Base-by-base conservation (phyloP, 2,888 invertebrate genomes). In the Drosophila ezoana region DNA sequence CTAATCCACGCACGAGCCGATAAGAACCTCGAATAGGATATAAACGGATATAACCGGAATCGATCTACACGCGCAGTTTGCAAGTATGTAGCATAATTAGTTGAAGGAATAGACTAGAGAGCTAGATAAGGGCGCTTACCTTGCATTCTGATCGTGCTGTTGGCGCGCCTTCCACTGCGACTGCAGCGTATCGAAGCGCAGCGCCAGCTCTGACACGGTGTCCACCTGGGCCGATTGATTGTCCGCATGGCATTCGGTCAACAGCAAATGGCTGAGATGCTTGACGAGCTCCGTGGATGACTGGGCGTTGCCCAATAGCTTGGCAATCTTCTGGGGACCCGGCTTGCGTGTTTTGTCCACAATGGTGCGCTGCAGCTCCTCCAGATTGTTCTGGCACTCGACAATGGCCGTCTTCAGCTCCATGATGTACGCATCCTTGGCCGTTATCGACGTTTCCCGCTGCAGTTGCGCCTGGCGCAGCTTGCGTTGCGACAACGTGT, bases 241-340 rank as follows among this genome's bases (percentile, higher is more conserved):
- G 1, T 93, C 94, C 18, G 95, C 95, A 60, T 94, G 94, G 90
- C 95, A 96, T 91, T 97, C 97, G 40, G 95, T 95, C 3, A 96
- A 92, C 3, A 98, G 93, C 16, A 97, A 91, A 68, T 94, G 94
- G 62, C 96, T 96, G 45, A 98, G 93, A 93, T 97, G 97, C 89
- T 95, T 95, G 23, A 97, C 95, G 57, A 97, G 92, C 91, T 98
- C 98, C 45, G 97, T 93, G 6, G 95, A 95, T 8, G 97, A 96
- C 85, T 96, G 95, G 72, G 97, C 96, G 79, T 95, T 95, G 49
- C 96, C 95, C 45, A 97, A 94, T 54, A 95, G 93, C 92, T 95
- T 96, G 54, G 96, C 95, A 56, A 96, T 95, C 76, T 95, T 95
- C 80, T 95, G 95, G 0, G 95, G 95, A 10, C 95, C 94, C 4